Evolutionary conservation across 2,113 vertebrate species (phyloP).

Genomic region (Burhinus bistriatus): DNA sequence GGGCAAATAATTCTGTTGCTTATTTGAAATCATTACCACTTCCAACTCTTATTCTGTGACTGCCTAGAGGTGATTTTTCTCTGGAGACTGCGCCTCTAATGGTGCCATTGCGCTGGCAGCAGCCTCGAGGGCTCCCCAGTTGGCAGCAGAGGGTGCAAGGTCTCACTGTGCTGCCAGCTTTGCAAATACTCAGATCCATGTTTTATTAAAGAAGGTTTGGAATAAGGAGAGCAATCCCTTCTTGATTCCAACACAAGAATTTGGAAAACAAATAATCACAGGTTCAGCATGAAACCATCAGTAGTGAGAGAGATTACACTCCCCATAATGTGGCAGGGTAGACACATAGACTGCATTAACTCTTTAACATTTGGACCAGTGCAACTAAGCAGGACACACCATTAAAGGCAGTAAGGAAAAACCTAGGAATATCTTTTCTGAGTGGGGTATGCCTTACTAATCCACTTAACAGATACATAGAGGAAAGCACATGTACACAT

Average conservation of each 20-base stretch:
- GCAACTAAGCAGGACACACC: neutral
- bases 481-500: neutral
- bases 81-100: neutral
- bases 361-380: neutral
- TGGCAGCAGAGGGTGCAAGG: neutral
- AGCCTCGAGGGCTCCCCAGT: neutral
- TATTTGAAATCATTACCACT: neutral
- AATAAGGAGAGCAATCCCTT: neutral
- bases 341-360: neutral
- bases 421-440: neutral
- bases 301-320: neutral
- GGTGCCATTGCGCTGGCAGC: neutral
- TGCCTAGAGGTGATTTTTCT: neutral
- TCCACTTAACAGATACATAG: neutral
- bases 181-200: neutral
- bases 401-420: neutral
- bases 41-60: neutral
- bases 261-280: neutral
- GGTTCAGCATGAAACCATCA: neutral
- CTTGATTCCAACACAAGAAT: neutral
- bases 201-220: neutral
- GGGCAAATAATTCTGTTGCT: neutral
- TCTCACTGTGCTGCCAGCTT: neutral
- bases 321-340: neutral
- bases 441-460: neutral